Evolutionary conservation across 1,140 invertebrate species (phyloP), one percentile per base, ranked within the genome.

Genomic region (Aculops lycopersici): DNA sequence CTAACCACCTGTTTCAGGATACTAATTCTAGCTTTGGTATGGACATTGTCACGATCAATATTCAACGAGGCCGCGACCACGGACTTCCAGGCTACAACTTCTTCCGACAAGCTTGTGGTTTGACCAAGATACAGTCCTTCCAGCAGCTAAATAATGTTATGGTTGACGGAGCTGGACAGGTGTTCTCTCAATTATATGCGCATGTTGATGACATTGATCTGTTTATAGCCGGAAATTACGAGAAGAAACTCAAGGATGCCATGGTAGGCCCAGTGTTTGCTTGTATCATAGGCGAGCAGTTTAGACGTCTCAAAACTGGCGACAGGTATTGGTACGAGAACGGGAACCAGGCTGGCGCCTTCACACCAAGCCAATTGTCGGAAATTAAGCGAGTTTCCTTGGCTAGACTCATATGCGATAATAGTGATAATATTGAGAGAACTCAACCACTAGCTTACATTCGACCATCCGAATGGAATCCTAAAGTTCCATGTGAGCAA

Each of bases 211-310:
- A 72, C 45, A 60, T 71, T 4, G 70, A 72, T 50, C 50, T 72
- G 4, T 68, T 67, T 47, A 55, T 65, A n/a, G 67, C 62, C 12
- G 64, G 58, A 3, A 53, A 68, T 8, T 53, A 66, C 2, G 70
- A 72, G 49, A 52, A 45, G 17, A 72, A 75, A 51, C 41, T 58
- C 15, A 42, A 50, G 2, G 63, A 60, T 35, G 84, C 79, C 5
- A 54, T 90, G 0, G 74, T 92, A 0, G 86, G 86, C 4, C 84
- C 86, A 0, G 92, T 84, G 0, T 78, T 92, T 52, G 81, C 80
- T 18, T 94, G 86, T 52, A 81, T 95, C 44, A 76, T 95, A 46
- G 81, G 74, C 20, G 77, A 81, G 43, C 83, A 92, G 58, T 88
- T 90, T 59, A 60, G 74, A 44, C 74, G 83, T 52, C 58, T 79